Evolutionary conservation across 2,113 vertebrate species (phyloP).

Genomic region (Telmatochromis brichardi): DNA sequence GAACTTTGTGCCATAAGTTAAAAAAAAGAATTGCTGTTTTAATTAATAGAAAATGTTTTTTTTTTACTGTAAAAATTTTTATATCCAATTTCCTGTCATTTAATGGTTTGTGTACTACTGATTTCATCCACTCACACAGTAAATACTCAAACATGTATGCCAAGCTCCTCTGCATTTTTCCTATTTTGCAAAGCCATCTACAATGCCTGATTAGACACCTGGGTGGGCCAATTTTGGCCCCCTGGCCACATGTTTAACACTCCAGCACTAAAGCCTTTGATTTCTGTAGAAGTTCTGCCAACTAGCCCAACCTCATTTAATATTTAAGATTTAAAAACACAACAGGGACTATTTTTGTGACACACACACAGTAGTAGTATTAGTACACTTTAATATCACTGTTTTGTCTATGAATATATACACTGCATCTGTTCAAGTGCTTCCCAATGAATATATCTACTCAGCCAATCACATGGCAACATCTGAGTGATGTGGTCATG

Average conservation of each 20-base stretch:
- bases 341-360: background rate
- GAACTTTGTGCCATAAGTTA: accelerated
- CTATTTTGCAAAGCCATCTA: background rate
- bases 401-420: background rate
- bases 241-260: background rate
- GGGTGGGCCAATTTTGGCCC: background rate
- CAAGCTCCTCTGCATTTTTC: background rate
- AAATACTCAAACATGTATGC: background rate
- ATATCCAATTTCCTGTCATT: accelerated
- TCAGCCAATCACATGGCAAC: background rate
- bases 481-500: background rate
- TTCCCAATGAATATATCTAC: background rate
- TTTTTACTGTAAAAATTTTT: accelerated
- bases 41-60: background rate
- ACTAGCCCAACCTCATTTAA: background rate
- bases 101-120: background rate
- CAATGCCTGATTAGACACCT: background rate
- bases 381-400: background rate
- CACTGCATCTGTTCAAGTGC: background rate
- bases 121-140: background rate
- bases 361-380: background rate
- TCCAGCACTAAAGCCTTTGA: background rate
- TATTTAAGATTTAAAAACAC: background rate
- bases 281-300: background rate
- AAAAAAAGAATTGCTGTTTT: background rate